Percentiles rank a stretch among this genome's conserved stretches.
Evolutionary conservation across 2,797 vertebrate genomes (phyloP).

Genomic region (Babyrousa celebensis): DNA sequence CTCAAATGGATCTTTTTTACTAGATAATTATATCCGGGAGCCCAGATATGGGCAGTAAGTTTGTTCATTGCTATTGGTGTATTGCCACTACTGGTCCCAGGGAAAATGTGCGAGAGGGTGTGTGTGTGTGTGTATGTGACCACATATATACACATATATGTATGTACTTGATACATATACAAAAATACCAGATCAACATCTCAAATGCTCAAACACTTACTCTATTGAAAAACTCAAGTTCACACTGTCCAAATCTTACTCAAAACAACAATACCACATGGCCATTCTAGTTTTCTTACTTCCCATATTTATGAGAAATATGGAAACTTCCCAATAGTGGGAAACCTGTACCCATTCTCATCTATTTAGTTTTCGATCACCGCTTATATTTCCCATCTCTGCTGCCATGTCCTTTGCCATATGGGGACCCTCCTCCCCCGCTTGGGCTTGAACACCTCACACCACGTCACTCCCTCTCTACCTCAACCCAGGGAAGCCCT

Average conservation of each 20-base stretch:
- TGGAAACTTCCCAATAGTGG: background rate
- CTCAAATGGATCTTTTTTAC: background rate
- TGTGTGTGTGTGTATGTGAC: background rate
- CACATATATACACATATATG: background rate
- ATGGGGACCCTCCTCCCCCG: background rate
- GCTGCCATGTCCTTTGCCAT: background rate
- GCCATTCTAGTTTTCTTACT: background rate
- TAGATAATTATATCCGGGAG: background rate
- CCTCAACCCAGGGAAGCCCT: background rate
- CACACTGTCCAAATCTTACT: background rate
- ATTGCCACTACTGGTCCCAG: rapidly evolving
- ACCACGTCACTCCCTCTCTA: rapidly evolving
- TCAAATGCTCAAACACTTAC: background rate
- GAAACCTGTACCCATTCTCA: background rate
- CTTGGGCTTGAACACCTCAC: background rate
- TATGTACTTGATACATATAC: background rate
- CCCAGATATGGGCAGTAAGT: background rate
- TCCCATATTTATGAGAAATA: background rate
- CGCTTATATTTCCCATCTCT: background rate
- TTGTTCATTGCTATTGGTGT: background rate
- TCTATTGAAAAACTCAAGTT: background rate
- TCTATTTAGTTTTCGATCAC: background rate
- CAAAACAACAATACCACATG: background rate
- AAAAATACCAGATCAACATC: background rate
- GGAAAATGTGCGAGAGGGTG: background rate